phyloP scores from a whole-genome alignment of 2,113 vertebrate genomes.

The Arenaria interpres region DNA sequence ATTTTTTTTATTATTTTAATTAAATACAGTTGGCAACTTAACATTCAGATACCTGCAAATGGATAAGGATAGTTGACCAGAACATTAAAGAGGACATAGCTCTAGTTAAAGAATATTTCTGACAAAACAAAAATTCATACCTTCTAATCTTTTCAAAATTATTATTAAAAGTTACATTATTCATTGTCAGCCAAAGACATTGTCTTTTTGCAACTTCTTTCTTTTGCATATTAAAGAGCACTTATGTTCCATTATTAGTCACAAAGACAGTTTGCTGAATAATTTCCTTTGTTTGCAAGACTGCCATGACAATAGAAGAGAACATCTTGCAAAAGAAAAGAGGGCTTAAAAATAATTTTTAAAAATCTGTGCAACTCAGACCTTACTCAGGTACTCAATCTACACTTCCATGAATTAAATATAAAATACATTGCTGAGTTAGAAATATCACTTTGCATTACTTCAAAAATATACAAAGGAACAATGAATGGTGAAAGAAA shows the following conservation, averaged over 20 bases:
- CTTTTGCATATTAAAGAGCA: slow-evolving; percentile 49
- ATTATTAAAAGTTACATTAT: slow-evolving; percentile 31
- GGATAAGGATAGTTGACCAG: background rate
- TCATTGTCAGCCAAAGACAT: background rate
- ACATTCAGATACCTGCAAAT: background rate
- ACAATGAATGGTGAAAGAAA: background rate
- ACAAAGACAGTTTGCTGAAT: slow-evolving; percentile 38
- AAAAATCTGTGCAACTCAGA: background rate
- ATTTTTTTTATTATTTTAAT: background rate
- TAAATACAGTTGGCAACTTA: background rate
- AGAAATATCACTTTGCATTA: background rate
- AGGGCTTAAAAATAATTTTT: background rate
- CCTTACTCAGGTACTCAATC: background rate
- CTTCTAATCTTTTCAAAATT: slow-evolving; percentile 26
- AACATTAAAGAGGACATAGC: background rate
- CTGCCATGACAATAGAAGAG: background rate
- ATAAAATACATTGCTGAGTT: background rate
- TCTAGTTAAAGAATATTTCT: background rate
- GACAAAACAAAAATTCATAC: slow-evolving; percentile 16
- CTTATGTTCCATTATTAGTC: slow-evolving; percentile 49
- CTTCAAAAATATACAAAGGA: background rate
- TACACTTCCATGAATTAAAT: background rate
- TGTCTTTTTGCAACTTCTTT: background rate
- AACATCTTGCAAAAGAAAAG: slow-evolving; percentile 8
- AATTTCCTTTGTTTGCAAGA: slow-evolving; percentile 32